Percentiles rank a stretch among this genome's conserved stretches.
These are phyloP conservation scores for Linnaemya tessellans DNA, from an alignment of 2,888 invertebrate genomes.

Conservation along the genomic window DNA sequence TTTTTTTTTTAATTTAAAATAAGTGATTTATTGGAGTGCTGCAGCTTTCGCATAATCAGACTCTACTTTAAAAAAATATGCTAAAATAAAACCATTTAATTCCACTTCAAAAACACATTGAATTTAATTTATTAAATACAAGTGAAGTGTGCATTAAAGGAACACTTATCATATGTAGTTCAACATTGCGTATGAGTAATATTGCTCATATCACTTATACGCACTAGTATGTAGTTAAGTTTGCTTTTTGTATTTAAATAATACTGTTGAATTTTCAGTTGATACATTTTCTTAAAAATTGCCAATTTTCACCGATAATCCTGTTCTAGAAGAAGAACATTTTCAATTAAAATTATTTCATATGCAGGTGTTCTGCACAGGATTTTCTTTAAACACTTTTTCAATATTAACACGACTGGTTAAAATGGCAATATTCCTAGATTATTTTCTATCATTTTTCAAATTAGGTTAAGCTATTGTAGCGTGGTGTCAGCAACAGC, in stretches of 20 bases:
- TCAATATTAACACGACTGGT: constrained; percentile 14
- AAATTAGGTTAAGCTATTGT: constrained; percentile 30
- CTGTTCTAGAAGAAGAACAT: not conserved
- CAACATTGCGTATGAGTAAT: not conserved
- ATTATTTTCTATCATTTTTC: constrained; percentile 16
- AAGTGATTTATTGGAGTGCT: too few relatives aligned
- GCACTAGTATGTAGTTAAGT: not conserved
- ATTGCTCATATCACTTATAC: not conserved
- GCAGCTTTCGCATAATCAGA: too few relatives aligned
- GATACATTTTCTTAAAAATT: not conserved
- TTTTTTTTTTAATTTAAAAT: too few relatives aligned
- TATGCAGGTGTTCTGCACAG: not conserved
- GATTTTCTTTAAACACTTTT: constrained; percentile 6
- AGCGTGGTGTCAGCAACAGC: not conserved
- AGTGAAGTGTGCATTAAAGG: too few relatives aligned
- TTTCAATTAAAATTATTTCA: not conserved
- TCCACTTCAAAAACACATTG: too few relatives aligned
- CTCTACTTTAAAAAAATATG: too few relatives aligned
- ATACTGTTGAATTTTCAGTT: too few relatives aligned
- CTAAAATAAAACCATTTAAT: too few relatives aligned
- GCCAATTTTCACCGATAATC: not conserved
- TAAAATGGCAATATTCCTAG: not conserved
- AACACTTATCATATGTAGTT: too few relatives aligned
- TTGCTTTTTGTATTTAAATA: too few relatives aligned
- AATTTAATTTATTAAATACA: too few relatives aligned